Base-by-base conservation (phyloP, 2,888 invertebrate genomes). In the Rhorus exstirpatorius region DNA sequence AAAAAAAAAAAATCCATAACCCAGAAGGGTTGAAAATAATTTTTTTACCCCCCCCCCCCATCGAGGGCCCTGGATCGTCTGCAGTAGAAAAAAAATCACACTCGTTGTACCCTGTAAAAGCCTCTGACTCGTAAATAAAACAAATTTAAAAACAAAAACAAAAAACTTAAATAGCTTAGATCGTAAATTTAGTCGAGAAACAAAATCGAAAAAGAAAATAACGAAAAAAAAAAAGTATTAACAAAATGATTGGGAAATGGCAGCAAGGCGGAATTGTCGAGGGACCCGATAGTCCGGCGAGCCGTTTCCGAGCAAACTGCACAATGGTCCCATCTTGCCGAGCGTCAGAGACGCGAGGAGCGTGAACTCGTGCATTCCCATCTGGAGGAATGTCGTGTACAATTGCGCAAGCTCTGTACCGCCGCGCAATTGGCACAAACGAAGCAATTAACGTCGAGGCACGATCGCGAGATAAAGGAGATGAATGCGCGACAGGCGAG, bases 401-500 rank as follows among this genome's bases (percentile, higher is more conserved):
- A 89, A 88, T 94, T 97, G 51, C 94, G 94, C 90, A 96, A 96
- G 89, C 95, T 98, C 87, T 97, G 98, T 96, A 95, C 96, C 88
- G 93, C 95, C 26, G 96, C 97, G 19, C 99, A 99, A 93, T 95
- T 95, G 68, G 94, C 95, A 10, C 98, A 98, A 93, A 95, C 98
- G 93, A 98, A 98, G 92, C 97, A 98, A 92, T 94, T 99, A 1
- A 97, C 98, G 90, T 96, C 95, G 4, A 97, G 97, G 89, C 98
- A 98, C 91, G 98, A 98, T 88, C 95, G 96, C 85, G 99, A 99
- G 91, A 95, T 97, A 90, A 99, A 99, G 93, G 99, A 99, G 84
- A 96, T 99, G 95, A 99, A 98, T 92, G 95, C 96, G 4, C 95
- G 96, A 74, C 99, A 99, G 93, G 98, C 99, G 3, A 99, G 98